Evolutionary conservation across 1,140 invertebrate species (phyloP).

Genomic region (Xylocopa sonorina): DNA sequence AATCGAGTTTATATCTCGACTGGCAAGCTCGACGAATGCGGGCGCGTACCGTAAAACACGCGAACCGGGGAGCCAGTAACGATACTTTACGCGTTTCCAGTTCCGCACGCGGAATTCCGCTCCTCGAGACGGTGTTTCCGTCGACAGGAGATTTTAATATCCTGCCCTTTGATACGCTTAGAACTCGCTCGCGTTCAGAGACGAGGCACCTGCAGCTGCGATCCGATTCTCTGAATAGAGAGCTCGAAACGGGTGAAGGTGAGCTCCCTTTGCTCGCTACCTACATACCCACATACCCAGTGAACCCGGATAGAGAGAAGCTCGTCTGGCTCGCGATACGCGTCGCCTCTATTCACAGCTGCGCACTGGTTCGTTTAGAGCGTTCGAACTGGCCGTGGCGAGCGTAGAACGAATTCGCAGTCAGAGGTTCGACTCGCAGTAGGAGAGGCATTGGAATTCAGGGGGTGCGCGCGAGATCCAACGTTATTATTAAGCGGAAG

Average conservation of each 20-base stretch:
- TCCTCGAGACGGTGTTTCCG: slow-evolving; percentile 4
- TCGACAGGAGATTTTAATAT: slow-evolving; percentile 66
- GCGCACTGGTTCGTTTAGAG: slow-evolving; percentile 18
- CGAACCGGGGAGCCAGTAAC: slow-evolving; percentile 33
- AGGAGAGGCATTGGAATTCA: slow-evolving; percentile 30
- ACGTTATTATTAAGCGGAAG: slow-evolving; percentile 47
- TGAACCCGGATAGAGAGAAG: background rate
- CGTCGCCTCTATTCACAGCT: background rate
- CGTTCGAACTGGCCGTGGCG: slow-evolving; percentile 17
- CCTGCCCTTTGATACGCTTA: slow-evolving; percentile 67
- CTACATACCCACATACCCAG: slow-evolving; percentile 22
- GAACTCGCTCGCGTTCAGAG: slow-evolving; percentile 59
- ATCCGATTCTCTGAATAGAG: slow-evolving; percentile 64
- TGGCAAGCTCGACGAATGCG: slow-evolving; percentile 8
- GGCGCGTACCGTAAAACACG: slow-evolving; percentile 45
- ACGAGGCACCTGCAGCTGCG: slow-evolving; percentile 54
- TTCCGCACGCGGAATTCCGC: slow-evolving; percentile 27
- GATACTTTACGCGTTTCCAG: slow-evolving; percentile 46
- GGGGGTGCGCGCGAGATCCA: background rate
- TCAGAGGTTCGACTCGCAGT: slow-evolving; percentile 29
- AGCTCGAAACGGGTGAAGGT: slow-evolving; percentile 40
- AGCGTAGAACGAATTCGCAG: slow-evolving; percentile 28
- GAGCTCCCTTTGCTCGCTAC: background rate
- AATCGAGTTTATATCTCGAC: slow-evolving; percentile 26
- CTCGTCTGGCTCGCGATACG: background rate